Evolutionary conservation across 2,113 vertebrate species (phyloP), one percentile per base, ranked within the genome.

Genomic region (Deroptyus accipitrinus): DNA sequence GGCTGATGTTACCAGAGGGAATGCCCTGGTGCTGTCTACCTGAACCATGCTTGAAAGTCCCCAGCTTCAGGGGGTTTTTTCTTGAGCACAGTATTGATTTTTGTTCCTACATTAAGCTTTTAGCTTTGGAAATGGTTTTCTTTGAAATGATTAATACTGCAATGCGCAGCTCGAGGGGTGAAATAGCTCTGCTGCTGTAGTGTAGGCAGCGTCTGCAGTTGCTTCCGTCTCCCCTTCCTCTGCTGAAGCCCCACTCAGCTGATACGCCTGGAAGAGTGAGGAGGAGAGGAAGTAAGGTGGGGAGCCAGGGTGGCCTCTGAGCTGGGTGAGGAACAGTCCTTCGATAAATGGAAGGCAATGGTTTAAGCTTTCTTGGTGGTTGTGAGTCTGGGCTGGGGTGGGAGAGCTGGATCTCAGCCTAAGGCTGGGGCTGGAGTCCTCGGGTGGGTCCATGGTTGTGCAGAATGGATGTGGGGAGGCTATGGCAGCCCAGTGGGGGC

Each of bases 21-120:
- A 83, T 77, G 72, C 59, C 83, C 93, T 54, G 24, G 41, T 54
- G 67, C 67, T 85, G 27, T 14, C 77, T 70, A 57, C 80, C 92
- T 87, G 91, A 93, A 57, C 23, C 83, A 68, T 90, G 82, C 66
- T 95, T 93, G 64, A 73, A 87, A 83, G 46, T 59, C 90, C 80
- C 41, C 41, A 37, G 52, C 74, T 79, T 27, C 44, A 49, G 52
- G 75, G 79, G 33, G 42, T 74, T 86, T 86, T 90, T 87, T 92
- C 80, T 79, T 62, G 83, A 95, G 89, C 61, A 39, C 31, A 8
- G 30, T 90, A 97, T 97, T 95, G 97, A 97, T 96, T 97, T 96
- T 81, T 95, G 57, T 68, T 95, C 51, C 77, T 81, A 35, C 90
- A 90, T 97, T 91, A 97, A 91, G 83, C 93, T 96, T 91, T 94